Percentiles rank a stretch among this genome's conserved stretches.
Evolutionary conservation across 2,797 vertebrate genomes (phyloP).

Genomic region (Sebastes trivittatus): DNA sequence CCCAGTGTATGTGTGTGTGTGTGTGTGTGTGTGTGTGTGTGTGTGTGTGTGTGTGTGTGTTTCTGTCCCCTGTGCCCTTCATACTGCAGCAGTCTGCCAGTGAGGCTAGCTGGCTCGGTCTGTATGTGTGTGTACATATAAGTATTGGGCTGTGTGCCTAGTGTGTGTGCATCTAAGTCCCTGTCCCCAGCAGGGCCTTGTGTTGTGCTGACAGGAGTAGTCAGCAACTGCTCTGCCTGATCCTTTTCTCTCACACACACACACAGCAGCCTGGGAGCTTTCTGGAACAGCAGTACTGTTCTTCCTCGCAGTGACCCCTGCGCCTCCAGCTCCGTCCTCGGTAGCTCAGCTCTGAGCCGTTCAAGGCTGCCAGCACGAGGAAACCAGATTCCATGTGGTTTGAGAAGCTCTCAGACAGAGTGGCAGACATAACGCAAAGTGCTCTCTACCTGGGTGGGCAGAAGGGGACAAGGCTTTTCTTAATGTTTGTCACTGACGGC

Average conservation of each 20-base stretch:
- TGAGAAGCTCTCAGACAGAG: constrained; percentile 1
- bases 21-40: background rate
- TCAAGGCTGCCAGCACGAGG: background rate
- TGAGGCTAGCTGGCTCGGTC: background rate
- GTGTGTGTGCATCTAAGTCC: background rate
- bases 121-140: constrained; percentile 17
- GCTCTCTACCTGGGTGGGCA: constrained; percentile 30
- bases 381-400: background rate
- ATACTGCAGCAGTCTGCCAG: constrained; percentile 24
- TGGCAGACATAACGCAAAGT: background rate
- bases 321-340: background rate
- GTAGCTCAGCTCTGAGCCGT: background rate
- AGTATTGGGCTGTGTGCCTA: background rate
- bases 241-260: background rate
- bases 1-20: constrained; percentile 8
- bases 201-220: constrained; percentile 37
- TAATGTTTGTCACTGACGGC: background rate
- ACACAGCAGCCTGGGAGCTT: background rate
- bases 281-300: constrained; percentile 22
- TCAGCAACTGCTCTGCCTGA: constrained; percentile 23
- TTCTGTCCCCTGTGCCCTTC: constrained; percentile 32
- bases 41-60: background rate
- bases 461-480: background rate
- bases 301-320: constrained; percentile 14
- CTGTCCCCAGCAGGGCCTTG: constrained; percentile 32